These are phyloP conservation scores for Machaerirhynchus nigripectus DNA, from an alignment of 2,113 vertebrate genomes.

Conservation along the genomic window DNA sequence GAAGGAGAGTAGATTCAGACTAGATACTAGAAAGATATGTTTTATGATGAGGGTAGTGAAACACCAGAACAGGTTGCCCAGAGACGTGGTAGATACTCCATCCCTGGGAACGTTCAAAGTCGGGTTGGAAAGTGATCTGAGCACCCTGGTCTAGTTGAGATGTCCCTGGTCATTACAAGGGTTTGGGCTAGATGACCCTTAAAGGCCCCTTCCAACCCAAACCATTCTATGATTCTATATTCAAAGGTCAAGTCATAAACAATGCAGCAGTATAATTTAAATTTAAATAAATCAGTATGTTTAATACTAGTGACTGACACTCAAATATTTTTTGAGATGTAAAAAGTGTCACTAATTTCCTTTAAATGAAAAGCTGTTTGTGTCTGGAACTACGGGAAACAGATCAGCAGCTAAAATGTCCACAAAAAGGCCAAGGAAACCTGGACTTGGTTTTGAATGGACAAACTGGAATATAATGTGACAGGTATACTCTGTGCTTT, in stretches of 20 bases:
- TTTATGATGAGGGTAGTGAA: background rate
- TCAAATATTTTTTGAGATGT: background rate
- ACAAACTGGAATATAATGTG: background rate
- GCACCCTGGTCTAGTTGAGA: background rate
- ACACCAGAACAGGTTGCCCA: accelerated
- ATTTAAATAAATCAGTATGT: background rate
- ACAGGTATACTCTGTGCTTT: background rate
- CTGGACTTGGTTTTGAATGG: background rate
- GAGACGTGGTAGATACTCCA: background rate
- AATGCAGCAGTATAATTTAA: background rate
- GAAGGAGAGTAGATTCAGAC: background rate
- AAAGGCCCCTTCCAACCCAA: background rate
- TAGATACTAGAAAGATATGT: background rate
- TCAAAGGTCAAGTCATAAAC: background rate
- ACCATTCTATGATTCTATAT: background rate
- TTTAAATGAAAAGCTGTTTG: background rate
- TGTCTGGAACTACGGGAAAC: background rate
- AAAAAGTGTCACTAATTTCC: background rate
- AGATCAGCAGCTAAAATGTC: background rate
- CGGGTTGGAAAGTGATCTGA: background rate
- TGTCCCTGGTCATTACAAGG: background rate
- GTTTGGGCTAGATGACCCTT: background rate
- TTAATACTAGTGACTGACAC: background rate
- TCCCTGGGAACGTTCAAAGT: background rate
- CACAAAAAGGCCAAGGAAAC: background rate